phyloP scores from a whole-genome alignment of 2,113 vertebrate genomes.

The Corythornis cristatus region DNA sequence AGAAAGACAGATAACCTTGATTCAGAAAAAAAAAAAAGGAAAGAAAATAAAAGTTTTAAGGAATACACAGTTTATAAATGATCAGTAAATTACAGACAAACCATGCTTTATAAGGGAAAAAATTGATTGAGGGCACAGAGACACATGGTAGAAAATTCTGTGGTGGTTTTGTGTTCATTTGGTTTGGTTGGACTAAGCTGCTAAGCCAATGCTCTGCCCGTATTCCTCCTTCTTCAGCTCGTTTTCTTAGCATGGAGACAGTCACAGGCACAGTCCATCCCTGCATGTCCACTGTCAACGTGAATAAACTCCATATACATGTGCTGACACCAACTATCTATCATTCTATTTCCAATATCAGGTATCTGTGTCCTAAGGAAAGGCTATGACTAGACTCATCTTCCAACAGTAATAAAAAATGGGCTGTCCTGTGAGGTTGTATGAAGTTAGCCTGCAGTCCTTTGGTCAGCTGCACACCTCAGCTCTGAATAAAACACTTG shows the following conservation, averaged over 20 bases:
- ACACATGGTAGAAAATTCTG: neutral
- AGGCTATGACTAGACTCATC: neutral
- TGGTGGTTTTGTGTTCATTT: neutral
- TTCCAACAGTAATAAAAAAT: neutral
- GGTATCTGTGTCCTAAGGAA: neutral
- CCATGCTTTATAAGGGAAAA: neutral
- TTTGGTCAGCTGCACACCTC: neutral
- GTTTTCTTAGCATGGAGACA: neutral
- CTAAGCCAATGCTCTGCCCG: neutral
- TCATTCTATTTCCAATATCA: rapidly evolving
- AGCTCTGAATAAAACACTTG: neutral
- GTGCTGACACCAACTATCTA: neutral
- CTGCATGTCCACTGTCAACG: rapidly evolving
- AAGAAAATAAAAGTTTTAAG: neutral
- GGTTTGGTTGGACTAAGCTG: neutral
- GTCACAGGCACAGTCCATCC: neutral
- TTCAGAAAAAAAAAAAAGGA: neutral
- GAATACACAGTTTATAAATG: neutral
- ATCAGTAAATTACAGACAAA: neutral
- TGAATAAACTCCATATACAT: neutral
- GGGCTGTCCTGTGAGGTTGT: neutral
- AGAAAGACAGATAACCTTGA: neutral
- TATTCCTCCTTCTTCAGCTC: neutral
- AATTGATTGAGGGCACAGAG: neutral
- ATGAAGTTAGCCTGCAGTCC: neutral